Evolutionary conservation across 2,113 vertebrate species (phyloP).

Genomic region (Gymnorhina tibicen): DNA sequence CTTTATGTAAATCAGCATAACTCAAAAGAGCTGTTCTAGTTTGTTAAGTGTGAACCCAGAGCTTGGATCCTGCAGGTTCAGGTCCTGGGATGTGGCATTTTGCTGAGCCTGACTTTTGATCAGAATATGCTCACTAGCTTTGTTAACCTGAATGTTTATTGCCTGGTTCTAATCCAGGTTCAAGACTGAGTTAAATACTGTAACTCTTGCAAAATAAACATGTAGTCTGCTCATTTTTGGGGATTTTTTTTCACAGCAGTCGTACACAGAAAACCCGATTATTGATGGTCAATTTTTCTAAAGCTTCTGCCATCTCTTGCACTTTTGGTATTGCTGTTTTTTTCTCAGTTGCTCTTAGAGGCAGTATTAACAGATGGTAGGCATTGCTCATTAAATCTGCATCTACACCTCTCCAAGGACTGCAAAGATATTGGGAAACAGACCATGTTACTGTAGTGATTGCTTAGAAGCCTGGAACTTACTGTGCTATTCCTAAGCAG

Average conservation of each 20-base stretch:
- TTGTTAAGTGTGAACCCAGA: neutral
- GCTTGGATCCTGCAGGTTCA: neutral
- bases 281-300: neutral
- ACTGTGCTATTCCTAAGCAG: neutral
- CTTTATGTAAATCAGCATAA: neutral
- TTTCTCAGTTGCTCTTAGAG: constrained; percentile 52
- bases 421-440: constrained; percentile 57
- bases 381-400: constrained; percentile 68
- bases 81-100: neutral
- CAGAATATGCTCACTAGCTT: neutral
- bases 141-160: neutral
- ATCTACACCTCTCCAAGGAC: constrained; percentile 50
- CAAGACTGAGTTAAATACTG: neutral
- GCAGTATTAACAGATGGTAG: constrained; percentile 67
- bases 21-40: neutral
- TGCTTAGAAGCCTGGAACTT: constrained; percentile 19
- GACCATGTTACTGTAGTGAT: constrained; percentile 35
- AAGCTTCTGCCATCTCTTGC: constrained; percentile 20
- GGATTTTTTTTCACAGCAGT: neutral
- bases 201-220: neutral
- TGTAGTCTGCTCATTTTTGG: neutral
- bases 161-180: neutral
- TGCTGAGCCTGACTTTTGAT: neutral
- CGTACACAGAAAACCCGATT: neutral
- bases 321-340: constrained; percentile 5